Evolutionary conservation across 1,140 invertebrate genomes (phyloP).

Genomic region (Drosophila kurseongensis): DNA sequence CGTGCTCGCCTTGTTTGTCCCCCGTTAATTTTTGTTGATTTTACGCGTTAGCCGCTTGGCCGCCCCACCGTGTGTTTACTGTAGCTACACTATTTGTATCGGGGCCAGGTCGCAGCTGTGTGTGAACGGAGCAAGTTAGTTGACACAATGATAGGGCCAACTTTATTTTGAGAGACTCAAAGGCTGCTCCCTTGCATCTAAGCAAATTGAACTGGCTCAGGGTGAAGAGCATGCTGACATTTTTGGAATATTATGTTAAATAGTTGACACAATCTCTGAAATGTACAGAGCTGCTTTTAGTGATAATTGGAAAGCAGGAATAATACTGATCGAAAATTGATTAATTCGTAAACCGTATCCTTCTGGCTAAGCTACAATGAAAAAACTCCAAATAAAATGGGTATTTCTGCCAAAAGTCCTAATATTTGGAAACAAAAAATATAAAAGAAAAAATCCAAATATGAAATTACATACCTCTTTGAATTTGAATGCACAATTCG

Average conservation of each 20-base stretch:
- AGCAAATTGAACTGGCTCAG: background rate
- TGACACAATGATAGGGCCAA: constrained; percentile 19
- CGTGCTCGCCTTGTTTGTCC: constrained; percentile 33
- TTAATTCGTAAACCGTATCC: no score
- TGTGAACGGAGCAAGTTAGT: constrained; percentile 23
- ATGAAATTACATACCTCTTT: no score
- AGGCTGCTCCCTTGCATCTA: constrained; percentile 1
- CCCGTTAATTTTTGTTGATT: constrained; percentile 67
- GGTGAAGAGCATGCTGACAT: background rate
- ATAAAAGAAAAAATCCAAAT: no score
- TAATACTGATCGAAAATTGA: no score
- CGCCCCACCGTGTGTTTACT: constrained; percentile 42
- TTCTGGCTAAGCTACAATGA: no score
- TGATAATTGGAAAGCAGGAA: no score
- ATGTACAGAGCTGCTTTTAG: background rate
- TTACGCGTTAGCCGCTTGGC: constrained; percentile 48
- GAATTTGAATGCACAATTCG: no score
- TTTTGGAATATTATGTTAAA: background rate
- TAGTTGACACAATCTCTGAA: background rate
- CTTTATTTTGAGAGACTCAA: constrained; percentile 2
- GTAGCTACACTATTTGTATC: constrained; percentile 40
- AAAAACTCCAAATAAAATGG: no score
- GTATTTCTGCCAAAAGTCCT: no score
- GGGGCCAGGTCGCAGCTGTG: constrained; percentile 43
- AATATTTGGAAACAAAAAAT: no score